Base-by-base conservation (phyloP, 2,888 invertebrate genomes). In the Julus scandinavius region DNA sequence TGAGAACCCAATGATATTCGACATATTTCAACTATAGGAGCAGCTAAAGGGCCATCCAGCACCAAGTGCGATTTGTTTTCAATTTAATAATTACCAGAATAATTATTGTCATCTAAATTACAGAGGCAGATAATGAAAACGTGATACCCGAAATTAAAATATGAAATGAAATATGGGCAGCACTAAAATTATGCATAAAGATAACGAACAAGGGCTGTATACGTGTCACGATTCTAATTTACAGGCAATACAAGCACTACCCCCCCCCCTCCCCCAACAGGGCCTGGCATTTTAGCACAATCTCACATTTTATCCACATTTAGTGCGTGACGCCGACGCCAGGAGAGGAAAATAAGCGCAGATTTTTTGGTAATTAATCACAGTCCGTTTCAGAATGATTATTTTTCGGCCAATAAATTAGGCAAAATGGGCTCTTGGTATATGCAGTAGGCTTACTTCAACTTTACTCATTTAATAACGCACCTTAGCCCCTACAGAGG, bases 81-180 rank as follows among this genome's bases (percentile, higher is more conserved):
- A 54, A 54, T 54, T 54, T 54, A 7, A 54, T 17, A 54, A 54
- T 54, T 54, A 54, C 54, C 54, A 54, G 54, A 7, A 54, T 54
- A 54, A 54, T 54, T 54, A 54, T 54, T 54, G 54, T 54, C 54
- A 54, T 54, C 54, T 54, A 54, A 54, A 54, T 54, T 54, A 54
- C 54, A 54, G 54, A 17, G 15, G 15, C 54, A 54, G 54, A 54
- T 54, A 54, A 54, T 54, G 54, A 54, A 17, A 54, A 54, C 54
- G 54, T 54, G 54, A 54, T 54, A 54, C 54, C 11, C 54, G 54
- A 54, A 54, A 54, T 54, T 54, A 54, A 54, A 54, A 54, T 54
- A 54, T 54, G 13, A 54, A 54, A 54, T 54, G 54, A 54, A 54
- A 54, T 54, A 54, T 54, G 54, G 54, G 17, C 54, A 0, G 54